Conservation (phyloP, 2,888 invertebrate species). For the Suillia variegata region DNA sequence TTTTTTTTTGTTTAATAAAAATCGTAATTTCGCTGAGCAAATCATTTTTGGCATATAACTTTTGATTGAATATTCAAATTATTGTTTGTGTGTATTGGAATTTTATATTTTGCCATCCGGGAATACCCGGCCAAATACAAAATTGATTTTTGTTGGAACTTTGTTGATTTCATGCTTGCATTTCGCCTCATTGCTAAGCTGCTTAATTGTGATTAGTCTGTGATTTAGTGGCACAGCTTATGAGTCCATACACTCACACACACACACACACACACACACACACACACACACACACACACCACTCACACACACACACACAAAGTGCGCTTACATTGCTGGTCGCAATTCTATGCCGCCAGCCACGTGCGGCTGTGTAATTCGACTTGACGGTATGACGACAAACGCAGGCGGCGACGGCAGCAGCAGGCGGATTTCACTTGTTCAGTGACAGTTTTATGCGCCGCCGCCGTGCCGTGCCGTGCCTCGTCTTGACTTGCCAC, state of each 20-base stretch:
- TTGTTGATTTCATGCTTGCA: too few relatives aligned
- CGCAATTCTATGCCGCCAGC: not conserved
- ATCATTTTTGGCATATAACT: not conserved
- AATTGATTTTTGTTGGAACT: too few relatives aligned
- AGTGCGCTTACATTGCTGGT: too few relatives aligned
- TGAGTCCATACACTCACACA: not conserved
- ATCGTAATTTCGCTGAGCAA: not conserved
- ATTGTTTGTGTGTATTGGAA: too few relatives aligned
- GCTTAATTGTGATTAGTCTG: slow-evolving; percentile 29
- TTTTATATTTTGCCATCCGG: too few relatives aligned
- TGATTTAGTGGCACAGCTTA: slow-evolving; percentile 23
- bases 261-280: not conserved
- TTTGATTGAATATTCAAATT: not conserved
- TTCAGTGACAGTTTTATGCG: not conserved
- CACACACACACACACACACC: not conserved
- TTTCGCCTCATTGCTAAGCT: too few relatives aligned
- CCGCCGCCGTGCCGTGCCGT: not conserved
- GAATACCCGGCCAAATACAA: too few relatives aligned
- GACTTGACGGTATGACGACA: not conserved
- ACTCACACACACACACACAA: not conserved
- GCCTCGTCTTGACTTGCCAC: not conserved
- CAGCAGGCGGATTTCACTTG: not conserved
- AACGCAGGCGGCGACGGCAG: not conserved
- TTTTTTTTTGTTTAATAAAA: not conserved
- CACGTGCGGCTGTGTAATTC: not conserved